These are phyloP conservation scores for Mormyrops attenuatus DNA, from an alignment of 2,797 vertebrate genomes.

Conservation along the genomic window DNA sequence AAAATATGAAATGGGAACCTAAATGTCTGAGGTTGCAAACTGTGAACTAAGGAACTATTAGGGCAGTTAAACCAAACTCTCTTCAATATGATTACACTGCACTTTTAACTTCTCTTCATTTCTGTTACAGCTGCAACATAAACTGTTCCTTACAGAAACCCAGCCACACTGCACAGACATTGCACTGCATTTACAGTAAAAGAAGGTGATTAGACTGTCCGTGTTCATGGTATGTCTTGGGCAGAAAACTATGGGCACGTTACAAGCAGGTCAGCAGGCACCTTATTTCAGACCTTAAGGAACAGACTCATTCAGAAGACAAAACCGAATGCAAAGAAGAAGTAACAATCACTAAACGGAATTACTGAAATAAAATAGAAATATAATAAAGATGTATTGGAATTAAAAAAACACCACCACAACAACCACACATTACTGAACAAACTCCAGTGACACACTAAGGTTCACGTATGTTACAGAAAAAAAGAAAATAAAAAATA, in stretches of 20 bases:
- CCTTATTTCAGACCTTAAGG: background rate
- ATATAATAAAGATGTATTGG: background rate
- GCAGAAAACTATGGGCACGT: background rate
- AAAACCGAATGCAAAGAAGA: background rate
- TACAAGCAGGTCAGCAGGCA: background rate
- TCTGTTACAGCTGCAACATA: background rate
- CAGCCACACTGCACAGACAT: background rate
- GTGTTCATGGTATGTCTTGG: background rate
- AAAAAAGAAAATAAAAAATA: background rate
- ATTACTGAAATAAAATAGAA: background rate
- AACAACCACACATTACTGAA: slow-evolving; percentile 7
- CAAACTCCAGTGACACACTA: background rate
- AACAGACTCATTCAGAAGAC: background rate
- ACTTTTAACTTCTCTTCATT: background rate
- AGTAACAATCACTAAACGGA: background rate
- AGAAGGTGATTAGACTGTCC: background rate
- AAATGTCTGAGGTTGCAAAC: background rate
- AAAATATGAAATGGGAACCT: background rate
- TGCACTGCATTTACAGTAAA: background rate
- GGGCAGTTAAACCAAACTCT: background rate
- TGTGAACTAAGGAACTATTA: background rate
- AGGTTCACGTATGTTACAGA: background rate
- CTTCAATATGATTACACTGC: background rate
- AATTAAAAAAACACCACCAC: background rate
- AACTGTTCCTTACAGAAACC: background rate